These are phyloP conservation scores for Polyodon spathula DNA, from an alignment of 2,113 vertebrate species.

Conservation along the genomic window DNA sequence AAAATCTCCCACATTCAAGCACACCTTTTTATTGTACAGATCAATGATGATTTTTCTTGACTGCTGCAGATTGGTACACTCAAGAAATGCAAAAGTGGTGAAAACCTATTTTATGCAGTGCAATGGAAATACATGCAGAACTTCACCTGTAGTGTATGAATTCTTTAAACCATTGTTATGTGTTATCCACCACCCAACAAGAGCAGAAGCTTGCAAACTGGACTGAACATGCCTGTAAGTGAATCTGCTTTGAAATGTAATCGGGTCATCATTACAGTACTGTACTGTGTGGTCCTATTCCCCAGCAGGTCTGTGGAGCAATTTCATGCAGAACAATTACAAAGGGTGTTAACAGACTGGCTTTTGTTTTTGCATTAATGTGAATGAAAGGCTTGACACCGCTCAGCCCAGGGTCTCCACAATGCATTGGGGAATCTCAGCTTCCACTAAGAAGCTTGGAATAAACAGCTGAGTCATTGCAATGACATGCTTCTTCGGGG, in stretches of 20 bases:
- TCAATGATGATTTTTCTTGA: too few relatives aligned
- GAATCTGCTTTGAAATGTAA: background rate
- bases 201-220: too few relatives aligned
- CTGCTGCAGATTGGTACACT: too few relatives aligned
- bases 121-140: too few relatives aligned
- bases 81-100: too few relatives aligned
- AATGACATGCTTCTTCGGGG: background rate
- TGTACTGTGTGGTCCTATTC: too few relatives aligned
- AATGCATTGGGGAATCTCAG: background rate
- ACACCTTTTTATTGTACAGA: too few relatives aligned
- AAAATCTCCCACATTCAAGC: too few relatives aligned
- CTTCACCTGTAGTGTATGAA: too few relatives aligned
- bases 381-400: background rate
- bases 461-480: constrained; percentile 15
- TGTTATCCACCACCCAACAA: too few relatives aligned
- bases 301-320: background rate
- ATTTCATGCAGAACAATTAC: background rate
- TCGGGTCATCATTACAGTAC: background rate
- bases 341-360: background rate
- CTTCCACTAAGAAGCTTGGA: background rate
- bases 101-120: too few relatives aligned
- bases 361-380: background rate
- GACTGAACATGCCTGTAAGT: background rate
- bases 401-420: background rate
- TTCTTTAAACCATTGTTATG: too few relatives aligned